A percentile compares a stretch with the other conserved stretches of the same genome.
Conservation (phyloP, 2,113 vertebrate species). For the Chauna torquata region DNA sequence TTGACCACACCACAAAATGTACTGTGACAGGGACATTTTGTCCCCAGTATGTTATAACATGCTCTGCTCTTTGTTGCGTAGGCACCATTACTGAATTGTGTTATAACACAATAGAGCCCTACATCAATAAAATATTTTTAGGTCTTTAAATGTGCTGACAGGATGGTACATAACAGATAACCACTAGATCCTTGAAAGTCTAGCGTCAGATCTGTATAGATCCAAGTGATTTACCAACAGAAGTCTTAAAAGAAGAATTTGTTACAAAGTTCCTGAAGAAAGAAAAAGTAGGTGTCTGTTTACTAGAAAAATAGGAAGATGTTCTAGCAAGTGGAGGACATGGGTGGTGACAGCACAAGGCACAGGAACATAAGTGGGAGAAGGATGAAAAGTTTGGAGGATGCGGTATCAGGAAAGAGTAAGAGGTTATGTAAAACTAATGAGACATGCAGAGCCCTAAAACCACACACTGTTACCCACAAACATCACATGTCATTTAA, state of each 20-base stretch:
- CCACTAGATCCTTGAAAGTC: slow-evolving; percentile 4
- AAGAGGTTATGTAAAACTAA: slow-evolving; percentile 53
- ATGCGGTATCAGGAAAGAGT: slow-evolving; percentile 27
- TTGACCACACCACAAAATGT: slow-evolving; percentile 27
- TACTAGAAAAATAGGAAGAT: background rate
- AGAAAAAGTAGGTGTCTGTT: background rate
- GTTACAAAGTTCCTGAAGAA: background rate
- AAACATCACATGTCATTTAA: slow-evolving; percentile 38
- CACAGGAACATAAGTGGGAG: background rate
- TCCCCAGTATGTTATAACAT: background rate
- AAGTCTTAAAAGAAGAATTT: background rate
- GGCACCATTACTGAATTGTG: background rate
- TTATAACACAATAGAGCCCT: background rate
- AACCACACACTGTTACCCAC: slow-evolving; percentile 48
- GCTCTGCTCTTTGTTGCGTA: background rate
- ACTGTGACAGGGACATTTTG: background rate
- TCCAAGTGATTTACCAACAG: background rate
- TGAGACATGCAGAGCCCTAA: slow-evolving; percentile 50
- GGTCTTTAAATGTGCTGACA: slow-evolving; percentile 18
- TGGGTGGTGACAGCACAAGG: background rate
- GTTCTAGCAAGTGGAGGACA: accelerated
- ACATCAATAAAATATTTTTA: slow-evolving; percentile 20
- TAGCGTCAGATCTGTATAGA: background rate
- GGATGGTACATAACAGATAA: slow-evolving; percentile 19
- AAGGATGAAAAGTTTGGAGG: slow-evolving; percentile 3